Conservation (phyloP, 2,113 vertebrate species). For the Psephotus haematonotus region DNA sequence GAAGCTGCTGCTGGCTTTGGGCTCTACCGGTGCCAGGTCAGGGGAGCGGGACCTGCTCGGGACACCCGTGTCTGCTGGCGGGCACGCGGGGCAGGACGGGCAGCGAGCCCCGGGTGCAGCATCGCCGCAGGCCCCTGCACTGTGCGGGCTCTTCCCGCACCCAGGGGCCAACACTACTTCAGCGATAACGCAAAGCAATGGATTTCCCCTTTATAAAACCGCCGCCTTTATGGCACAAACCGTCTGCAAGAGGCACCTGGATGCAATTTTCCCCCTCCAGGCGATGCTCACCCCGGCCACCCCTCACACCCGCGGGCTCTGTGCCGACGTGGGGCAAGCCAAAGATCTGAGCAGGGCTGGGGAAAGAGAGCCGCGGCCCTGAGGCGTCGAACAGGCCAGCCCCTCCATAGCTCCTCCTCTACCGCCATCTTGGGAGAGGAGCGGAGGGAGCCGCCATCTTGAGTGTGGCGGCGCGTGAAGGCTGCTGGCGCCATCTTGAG, state of each 20-base stretch:
- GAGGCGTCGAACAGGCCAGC: accelerated
- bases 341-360: accelerated
- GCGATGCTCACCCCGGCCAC: conserved; percentile 62
- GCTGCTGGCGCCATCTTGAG: background rate
- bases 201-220: no score
- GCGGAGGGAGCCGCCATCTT: background rate
- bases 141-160: accelerated
- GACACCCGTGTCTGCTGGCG: no score
- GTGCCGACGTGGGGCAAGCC: conserved; percentile 79
- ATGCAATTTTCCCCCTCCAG: background rate
- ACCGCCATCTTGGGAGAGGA: background rate
- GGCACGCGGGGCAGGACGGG: background rate
- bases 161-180: background rate
- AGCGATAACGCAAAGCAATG: accelerated
- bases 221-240: background rate
- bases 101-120: accelerated
- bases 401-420: background rate
- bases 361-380: accelerated
- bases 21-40: accelerated
- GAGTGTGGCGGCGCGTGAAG: background rate
- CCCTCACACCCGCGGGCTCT: conserved; percentile 87
- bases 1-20: background rate
- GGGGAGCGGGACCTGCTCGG: accelerated
- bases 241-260: background rate
- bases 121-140: no score